phyloP scores from a whole-genome alignment of 1,140 invertebrate species.

The Rhyzopertha dominica region DNA sequence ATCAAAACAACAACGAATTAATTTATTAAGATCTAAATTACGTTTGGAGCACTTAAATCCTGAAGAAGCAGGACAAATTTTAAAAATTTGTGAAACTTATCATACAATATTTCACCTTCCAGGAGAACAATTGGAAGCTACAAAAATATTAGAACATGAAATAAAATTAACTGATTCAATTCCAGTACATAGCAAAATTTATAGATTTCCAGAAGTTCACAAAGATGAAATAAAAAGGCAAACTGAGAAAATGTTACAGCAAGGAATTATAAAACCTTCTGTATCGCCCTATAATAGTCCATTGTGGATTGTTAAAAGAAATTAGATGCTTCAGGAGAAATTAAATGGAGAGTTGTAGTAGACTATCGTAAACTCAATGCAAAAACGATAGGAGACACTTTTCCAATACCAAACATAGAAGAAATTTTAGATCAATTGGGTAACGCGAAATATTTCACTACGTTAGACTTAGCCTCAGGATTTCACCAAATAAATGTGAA shows the following conservation, averaged over 20 bases:
- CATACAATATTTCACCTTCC: slow-evolving; percentile 29
- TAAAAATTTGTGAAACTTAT: slow-evolving; percentile 21
- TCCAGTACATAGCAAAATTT: slow-evolving; percentile 34
- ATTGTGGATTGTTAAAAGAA: slow-evolving; percentile 29
- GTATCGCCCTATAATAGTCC: slow-evolving; percentile 17
- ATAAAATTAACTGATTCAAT: slow-evolving; percentile 27
- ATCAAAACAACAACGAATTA: too few species aligned
- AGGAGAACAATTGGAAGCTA: slow-evolving; percentile 21
- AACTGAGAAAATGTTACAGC: slow-evolving; percentile 43
- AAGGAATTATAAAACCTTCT: slow-evolving; percentile 40
- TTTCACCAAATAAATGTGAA: slow-evolving; percentile 50
- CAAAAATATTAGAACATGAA: slow-evolving; percentile 25
- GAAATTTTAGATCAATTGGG: slow-evolving; percentile 46
- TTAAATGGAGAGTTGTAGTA: slow-evolving; percentile 39
- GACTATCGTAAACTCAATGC: slow-evolving; percentile 42
- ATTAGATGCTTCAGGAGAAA: slow-evolving; percentile 25
- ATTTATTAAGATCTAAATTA: too few species aligned
- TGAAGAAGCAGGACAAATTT: slow-evolving; percentile 15
- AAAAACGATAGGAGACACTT: slow-evolving; percentile 38
- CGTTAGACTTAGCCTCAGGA: slow-evolving; percentile 48
- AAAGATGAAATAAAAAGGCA: slow-evolving; percentile 43
- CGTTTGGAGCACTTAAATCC: slow-evolving; percentile 24
- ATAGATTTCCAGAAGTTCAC: slow-evolving; percentile 40
- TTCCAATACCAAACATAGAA: slow-evolving; percentile 51
- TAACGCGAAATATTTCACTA: slow-evolving; percentile 47